These are phyloP conservation scores for Congeria kusceri DNA, from an alignment of 2,888 invertebrate genomes.

Conservation along the genomic window DNA sequence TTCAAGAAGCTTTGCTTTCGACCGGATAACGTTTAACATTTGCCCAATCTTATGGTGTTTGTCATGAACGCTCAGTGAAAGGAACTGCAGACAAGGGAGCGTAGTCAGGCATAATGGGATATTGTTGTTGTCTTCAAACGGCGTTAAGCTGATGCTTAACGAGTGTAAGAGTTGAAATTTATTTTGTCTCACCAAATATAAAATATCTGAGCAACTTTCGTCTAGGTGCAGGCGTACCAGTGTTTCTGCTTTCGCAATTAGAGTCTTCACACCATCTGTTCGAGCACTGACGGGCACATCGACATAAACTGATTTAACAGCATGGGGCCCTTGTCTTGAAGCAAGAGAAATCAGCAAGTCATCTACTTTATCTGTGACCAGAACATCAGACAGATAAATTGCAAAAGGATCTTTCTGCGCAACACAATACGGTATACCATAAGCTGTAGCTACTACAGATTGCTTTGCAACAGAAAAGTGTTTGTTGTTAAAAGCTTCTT, in stretches of 20 bases:
- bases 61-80: conserved; percentile 9
- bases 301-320: background rate
- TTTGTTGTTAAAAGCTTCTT: background rate
- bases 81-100: background rate
- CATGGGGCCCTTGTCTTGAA: background rate
- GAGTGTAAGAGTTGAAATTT: conserved; percentile 10
- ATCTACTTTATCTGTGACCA: background rate
- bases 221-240: conserved; percentile 23
- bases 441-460: background rate
- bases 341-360: background rate
- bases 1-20: background rate
- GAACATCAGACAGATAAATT: background rate
- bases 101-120: background rate
- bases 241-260: background rate
- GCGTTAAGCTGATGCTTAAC: conserved; percentile 10
- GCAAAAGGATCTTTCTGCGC: too few relatives aligned
- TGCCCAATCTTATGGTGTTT: conserved; percentile 5
- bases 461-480: background rate
- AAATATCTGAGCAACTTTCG: conserved; percentile 8
- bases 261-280: background rate
- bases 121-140: background rate
- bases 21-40: background rate
- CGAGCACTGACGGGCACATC: background rate
- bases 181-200: conserved; percentile 1
- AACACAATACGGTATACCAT: background rate